phyloP scores from a whole-genome alignment of 2,888 invertebrate genomes.

The Drosophila prolongata region DNA sequence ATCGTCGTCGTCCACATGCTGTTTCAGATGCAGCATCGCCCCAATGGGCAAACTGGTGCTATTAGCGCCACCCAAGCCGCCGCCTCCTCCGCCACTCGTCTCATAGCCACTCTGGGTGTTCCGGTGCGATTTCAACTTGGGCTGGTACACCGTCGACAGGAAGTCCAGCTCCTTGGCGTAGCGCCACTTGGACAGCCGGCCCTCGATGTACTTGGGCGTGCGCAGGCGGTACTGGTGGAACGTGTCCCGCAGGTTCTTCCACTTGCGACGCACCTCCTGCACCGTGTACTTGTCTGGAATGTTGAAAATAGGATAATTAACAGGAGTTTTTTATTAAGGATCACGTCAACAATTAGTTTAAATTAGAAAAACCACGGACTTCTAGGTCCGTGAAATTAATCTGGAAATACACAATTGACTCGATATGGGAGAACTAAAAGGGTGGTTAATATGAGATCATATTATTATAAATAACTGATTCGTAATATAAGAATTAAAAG shows the following conservation, averaged over 20 bases:
- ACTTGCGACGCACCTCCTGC: slow-evolving; percentile 82
- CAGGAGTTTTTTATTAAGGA: too few species aligned
- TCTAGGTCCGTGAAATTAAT: too few species aligned
- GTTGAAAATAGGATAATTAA: too few species aligned
- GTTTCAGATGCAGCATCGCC: slow-evolving; percentile 61
- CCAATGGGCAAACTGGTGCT: slow-evolving; percentile 40
- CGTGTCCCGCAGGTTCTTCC: slow-evolving; percentile 83
- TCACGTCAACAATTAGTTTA: too few species aligned
- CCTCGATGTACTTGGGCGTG: slow-evolving; percentile 77
- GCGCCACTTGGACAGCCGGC: slow-evolving; percentile 82
- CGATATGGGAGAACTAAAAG: background rate
- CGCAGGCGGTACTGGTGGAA: slow-evolving; percentile 82
- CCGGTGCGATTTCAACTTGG: slow-evolving; percentile 82
- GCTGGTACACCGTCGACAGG: slow-evolving; percentile 81
- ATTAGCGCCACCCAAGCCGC: slow-evolving; percentile 23
- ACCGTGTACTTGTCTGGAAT: slow-evolving; percentile 75
- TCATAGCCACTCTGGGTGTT: slow-evolving; percentile 41
- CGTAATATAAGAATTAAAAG: too few species aligned
- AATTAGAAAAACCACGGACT: too few species aligned
- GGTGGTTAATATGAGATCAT: too few species aligned
- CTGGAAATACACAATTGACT: too few species aligned
- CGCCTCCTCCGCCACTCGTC: slow-evolving; percentile 6
- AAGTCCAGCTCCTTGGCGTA: slow-evolving; percentile 81
- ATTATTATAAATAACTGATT: background rate
- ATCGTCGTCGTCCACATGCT: slow-evolving; percentile 63